Percentiles rank a stretch among this genome's conserved stretches.
Evolutionary conservation across 2,888 invertebrate genomes (phyloP).

Genomic region (Cataglyphis altisquamis): DNA sequence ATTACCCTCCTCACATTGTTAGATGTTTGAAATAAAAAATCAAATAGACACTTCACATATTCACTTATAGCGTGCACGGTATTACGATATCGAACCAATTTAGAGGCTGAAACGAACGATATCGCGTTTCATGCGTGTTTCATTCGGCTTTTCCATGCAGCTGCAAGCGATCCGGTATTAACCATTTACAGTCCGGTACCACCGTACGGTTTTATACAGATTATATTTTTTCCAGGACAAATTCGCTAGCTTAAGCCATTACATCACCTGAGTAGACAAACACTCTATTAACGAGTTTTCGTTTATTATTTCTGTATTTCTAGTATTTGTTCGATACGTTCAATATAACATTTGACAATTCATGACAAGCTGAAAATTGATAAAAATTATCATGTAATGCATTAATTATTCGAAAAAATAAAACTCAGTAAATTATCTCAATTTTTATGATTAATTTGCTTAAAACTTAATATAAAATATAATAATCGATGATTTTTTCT

Average conservation of each 20-base stretch:
- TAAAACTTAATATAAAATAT: neutral
- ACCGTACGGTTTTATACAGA: neutral
- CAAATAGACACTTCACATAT: neutral
- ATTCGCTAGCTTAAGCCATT: slow-evolving; percentile 38
- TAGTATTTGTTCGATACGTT: neutral
- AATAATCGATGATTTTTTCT: neutral
- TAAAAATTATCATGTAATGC: neutral
- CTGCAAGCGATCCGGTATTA: slow-evolving; percentile 51
- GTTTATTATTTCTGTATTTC: neutral
- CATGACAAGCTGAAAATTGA: neutral
- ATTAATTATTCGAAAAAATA: neutral
- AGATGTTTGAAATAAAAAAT: slow-evolving; percentile 21
- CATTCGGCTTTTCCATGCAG: slow-evolving; percentile 41
- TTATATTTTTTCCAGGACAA: slow-evolving; percentile 36
- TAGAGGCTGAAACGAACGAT: slow-evolving; percentile 17
- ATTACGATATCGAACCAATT: slow-evolving; percentile 41
- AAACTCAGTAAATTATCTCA: neutral
- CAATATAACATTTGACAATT: neutral
- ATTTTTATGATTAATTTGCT: neutral
- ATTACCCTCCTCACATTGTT: neutral
- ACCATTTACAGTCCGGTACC: slow-evolving; percentile 19
- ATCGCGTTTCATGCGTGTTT: slow-evolving; percentile 46
- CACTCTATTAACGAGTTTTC: neutral
- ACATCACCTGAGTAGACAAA: neutral
- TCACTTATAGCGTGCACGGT: neutral